Evolutionary conservation across 2,888 invertebrate genomes (phyloP).

Genomic region (Bedellia somnulentella): DNA sequence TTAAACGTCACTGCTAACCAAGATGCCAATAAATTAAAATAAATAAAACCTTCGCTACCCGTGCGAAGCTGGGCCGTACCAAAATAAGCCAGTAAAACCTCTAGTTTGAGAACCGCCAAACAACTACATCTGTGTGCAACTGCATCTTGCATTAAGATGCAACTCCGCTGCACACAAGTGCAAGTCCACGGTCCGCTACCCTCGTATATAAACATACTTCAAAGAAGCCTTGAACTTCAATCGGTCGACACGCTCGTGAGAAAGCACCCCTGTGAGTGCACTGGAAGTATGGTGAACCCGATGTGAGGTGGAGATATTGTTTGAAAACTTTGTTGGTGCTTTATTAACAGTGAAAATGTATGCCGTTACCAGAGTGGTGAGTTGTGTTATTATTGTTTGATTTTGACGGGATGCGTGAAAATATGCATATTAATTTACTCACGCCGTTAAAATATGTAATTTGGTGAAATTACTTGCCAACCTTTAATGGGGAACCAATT

Average conservation of each 20-base stretch:
- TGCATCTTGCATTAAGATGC: background rate
- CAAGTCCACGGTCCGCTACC: conserved; percentile 41
- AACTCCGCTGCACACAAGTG: conserved; percentile 21
- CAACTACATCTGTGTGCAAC: conserved; percentile 21
- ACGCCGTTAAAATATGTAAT: too few species aligned
- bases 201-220: conserved; percentile 46
- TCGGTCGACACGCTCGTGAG: conserved; percentile 16
- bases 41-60: too few species aligned
- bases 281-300: background rate
- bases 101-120: conserved; percentile 22
- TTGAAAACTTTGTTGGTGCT: too few species aligned
- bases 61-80: too few species aligned
- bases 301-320: background rate
- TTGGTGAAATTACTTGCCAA: too few species aligned
- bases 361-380: conserved; percentile 3
- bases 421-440: too few species aligned
- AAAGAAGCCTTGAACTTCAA: conserved; percentile 57
- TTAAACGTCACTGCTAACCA: too few species aligned
- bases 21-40: too few species aligned
- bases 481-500: too few species aligned
- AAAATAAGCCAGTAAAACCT: too few species aligned
- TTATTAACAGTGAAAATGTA: conserved; percentile 1
- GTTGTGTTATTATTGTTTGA: too few species aligned
- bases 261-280: background rate
- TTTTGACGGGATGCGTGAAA: too few species aligned